Conservation (phyloP, 1,140 invertebrate species). For the Caenorhabditis brenneri region DNA sequence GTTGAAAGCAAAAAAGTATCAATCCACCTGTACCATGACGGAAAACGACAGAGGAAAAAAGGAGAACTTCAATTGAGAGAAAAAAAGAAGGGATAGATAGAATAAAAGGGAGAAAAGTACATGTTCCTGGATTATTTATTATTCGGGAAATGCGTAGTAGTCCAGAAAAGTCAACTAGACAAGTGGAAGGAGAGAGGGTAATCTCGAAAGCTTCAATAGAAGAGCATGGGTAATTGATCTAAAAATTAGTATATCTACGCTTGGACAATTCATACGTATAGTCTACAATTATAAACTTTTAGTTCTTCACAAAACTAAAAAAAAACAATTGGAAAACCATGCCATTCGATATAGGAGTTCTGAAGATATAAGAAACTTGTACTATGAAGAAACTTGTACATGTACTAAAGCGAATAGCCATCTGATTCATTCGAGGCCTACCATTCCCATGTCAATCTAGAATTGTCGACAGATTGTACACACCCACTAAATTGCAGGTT, state of each 20-base stretch:
- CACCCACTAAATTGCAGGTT: conserved; percentile 9
- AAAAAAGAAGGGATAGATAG: background rate
- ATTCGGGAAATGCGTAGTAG: conserved; percentile 4
- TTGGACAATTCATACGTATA: too few species aligned
- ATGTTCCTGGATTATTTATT: conserved; percentile 6
- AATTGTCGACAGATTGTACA: background rate
- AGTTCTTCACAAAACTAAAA: too few species aligned
- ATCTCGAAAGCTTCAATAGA: too few species aligned
- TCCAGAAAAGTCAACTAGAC: background rate
- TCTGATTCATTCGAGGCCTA: background rate
- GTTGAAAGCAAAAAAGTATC: background rate
- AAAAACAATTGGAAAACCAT: too few species aligned
- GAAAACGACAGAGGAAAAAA: background rate
- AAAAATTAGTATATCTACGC: too few species aligned
- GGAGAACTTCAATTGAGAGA: background rate
- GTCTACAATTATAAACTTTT: too few species aligned
- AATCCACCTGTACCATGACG: background rate
- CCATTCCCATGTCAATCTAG: background rate
- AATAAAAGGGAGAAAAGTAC: conserved; percentile 14
- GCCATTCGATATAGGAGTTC: too few species aligned
- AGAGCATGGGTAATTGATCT: too few species aligned
- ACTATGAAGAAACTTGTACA: too few species aligned
- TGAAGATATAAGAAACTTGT: too few species aligned
- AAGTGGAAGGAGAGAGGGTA: background rate
- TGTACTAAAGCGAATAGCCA: too few species aligned